Evolutionary conservation across 2,797 vertebrate species (phyloP).

Genomic region (Myotis vivesi): DNA sequence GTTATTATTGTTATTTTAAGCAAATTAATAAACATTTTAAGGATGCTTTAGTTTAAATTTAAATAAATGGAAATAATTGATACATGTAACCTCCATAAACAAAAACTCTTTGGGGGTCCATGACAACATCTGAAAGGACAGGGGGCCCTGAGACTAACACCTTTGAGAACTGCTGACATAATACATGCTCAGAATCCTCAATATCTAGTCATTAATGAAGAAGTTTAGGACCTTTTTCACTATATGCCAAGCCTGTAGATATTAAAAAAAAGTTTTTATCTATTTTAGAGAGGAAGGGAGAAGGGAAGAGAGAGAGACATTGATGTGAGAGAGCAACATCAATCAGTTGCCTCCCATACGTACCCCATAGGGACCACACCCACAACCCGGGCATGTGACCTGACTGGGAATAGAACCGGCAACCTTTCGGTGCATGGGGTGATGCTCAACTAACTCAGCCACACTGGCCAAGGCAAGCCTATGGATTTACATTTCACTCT

Average conservation of each 20-base stretch:
- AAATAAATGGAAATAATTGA: neutral
- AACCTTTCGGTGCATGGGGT: neutral
- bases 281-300: neutral
- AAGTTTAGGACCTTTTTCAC: neutral
- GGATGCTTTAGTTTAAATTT: neutral
- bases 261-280: neutral
- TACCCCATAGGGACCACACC: neutral
- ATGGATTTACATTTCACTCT: neutral
- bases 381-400: neutral
- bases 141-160: neutral
- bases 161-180: neutral
- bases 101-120: neutral
- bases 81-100: neutral
- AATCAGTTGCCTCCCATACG: neutral
- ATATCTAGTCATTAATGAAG: neutral
- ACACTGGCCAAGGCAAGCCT: neutral
- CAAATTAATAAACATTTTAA: neutral
- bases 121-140: neutral
- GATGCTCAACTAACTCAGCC: neutral
- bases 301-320: neutral
- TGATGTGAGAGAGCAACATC: neutral
- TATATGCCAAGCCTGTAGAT: neutral
- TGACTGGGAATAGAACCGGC: neutral
- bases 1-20: neutral
- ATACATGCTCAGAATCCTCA: accelerated